Evolutionary conservation across 2,113 vertebrate species (phyloP).

Genomic region (Guaruba guarouba): DNA sequence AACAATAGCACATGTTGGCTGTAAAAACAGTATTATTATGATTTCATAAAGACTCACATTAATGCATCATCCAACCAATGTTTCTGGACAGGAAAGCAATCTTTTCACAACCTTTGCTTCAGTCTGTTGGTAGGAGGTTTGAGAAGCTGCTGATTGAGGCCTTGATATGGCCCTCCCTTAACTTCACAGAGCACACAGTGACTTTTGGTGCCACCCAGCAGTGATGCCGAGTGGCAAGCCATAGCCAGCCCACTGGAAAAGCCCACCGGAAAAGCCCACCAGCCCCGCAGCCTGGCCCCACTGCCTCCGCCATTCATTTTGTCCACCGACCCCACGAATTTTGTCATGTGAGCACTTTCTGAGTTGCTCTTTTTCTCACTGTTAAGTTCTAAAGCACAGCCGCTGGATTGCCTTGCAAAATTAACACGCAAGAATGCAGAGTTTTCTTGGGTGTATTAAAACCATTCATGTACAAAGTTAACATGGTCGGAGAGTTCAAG

Average conservation of each 20-base stretch:
- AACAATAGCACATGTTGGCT: neutral
- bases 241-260: neutral
- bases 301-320: rapidly evolving
- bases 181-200: rapidly evolving
- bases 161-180: rapidly evolving
- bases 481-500: neutral
- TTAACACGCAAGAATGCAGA: neutral
- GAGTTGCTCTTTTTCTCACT: neutral
- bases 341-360: neutral
- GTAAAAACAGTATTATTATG: neutral
- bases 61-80: neutral
- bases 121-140: neutral
- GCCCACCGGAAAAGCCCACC: neutral
- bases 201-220: neutral
- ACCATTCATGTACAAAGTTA: neutral
- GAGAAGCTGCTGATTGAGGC: neutral
- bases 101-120: neutral
- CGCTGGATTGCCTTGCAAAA: neutral
- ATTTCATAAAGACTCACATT: neutral
- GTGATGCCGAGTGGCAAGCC: neutral
- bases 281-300: neutral
- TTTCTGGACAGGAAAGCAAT: neutral
- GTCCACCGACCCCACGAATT: neutral
- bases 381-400: neutral
- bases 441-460: neutral